Evolutionary conservation across 2,888 invertebrate genomes (phyloP).

Genomic region (Smittia sp.): DNA sequence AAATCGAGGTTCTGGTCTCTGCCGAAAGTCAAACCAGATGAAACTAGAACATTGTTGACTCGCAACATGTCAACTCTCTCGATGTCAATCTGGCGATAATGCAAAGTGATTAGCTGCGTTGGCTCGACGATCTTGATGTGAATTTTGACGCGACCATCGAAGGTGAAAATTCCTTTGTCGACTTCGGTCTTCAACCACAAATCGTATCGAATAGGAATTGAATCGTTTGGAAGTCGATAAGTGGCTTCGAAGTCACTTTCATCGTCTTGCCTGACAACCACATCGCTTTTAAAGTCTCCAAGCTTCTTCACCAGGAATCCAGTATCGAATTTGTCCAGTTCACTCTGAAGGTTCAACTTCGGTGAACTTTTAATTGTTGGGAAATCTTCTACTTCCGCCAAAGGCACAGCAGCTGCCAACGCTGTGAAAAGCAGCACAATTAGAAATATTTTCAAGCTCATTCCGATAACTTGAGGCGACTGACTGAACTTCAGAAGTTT

Average conservation of each 20-base stretch:
- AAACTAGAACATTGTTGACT: not conserved
- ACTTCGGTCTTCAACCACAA: conserved; percentile 19
- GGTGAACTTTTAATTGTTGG: too few relatives aligned
- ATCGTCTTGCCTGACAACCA: too few relatives aligned
- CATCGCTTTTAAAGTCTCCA: too few relatives aligned
- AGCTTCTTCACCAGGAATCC: too few relatives aligned
- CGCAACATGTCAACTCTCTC: not conserved
- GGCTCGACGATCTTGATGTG: not conserved
- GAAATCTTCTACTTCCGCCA: too few relatives aligned
- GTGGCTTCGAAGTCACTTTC: not conserved
- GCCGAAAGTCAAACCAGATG: not conserved
- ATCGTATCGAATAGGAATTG: conserved; percentile 29
- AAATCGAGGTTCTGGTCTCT: not conserved
- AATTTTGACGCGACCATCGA: conserved; percentile 21
- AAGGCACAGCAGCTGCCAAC: too few relatives aligned
- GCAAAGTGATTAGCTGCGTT: conserved; percentile 9
- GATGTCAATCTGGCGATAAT: conserved; percentile 2
- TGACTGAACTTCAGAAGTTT: too few relatives aligned
- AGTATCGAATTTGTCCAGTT: too few relatives aligned
- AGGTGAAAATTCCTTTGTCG: not conserved
- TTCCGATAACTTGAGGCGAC: too few relatives aligned
- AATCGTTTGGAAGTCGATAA: conserved; percentile 33
- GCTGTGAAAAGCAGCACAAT: too few relatives aligned
- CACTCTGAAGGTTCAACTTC: too few relatives aligned
- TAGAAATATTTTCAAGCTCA: too few relatives aligned